Base-by-base conservation (phyloP, 1,140 invertebrate species). In the Latrodectus geometricus region DNA sequence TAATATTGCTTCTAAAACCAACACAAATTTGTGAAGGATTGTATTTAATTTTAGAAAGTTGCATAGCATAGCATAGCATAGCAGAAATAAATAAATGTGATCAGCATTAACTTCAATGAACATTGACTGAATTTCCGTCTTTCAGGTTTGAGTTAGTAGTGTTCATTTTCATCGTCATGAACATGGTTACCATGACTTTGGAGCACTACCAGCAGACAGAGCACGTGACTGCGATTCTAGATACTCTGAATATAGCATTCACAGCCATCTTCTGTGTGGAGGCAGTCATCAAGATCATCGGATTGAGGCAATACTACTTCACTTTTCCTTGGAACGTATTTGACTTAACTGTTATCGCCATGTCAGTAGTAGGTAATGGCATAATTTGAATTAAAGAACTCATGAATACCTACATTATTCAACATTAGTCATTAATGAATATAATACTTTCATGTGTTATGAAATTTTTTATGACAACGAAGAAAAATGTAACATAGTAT, bases 291-390 rank as follows among this genome's bases (percentile, higher is more conserved):
- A 99, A 99, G 94, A 95, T 99, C 90, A 96, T 98, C 91, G 97
- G 97, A 87, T 94, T 99, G 90, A 94, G 98, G 90, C 97, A 96
- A 92, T 96, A 98, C 93, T 99, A 99, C 93, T 99, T 99, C 94
- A 97, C 97, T 92, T 96, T 98, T 92, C 97, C 98, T 83, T 99
- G 98, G 98, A 99, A 99, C 93, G 94, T 99, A 89, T 99, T 99
- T 93, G 98, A 99, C 94, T 97, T 98, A 93, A 96, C 98, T 90
- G 97, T 99, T 91, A 97, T 99, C 90, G 97, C 98, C 93, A 95
- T 99, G 92, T 99, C 98, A 91, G 97, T 99, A 93, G 94, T 97
- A 92, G 96, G 96, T 97, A 75, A 74, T 17, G 15, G 9, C 17
- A 17, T 61, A 61, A 1, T 61, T 14, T 1, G 35, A 35, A 35